phyloP scores from a whole-genome alignment of 2,797 vertebrate species.

The Apogon talboti region DNA sequence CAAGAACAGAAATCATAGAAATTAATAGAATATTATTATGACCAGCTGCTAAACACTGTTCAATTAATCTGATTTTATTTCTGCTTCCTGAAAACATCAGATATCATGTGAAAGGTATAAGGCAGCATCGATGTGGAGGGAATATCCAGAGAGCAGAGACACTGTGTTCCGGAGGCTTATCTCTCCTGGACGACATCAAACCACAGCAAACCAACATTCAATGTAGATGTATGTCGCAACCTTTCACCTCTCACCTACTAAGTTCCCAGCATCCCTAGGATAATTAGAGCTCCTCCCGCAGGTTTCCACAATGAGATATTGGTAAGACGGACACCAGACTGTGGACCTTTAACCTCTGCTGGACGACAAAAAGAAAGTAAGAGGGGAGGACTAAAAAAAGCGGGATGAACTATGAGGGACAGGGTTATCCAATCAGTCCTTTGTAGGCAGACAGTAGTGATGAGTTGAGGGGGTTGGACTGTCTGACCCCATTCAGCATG shows the following conservation, averaged over 20 bases:
- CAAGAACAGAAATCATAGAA: not conserved
- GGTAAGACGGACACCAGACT: conserved; percentile 45
- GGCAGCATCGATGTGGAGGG: not conserved
- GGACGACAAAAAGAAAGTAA: conserved; percentile 42
- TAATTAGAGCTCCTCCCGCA: conserved; percentile 50
- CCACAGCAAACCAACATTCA: conserved; percentile 23
- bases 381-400: conserved; percentile 16
- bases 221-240: conserved; percentile 47
- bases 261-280: conserved; percentile 33
- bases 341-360: conserved; percentile 58
- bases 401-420: conserved; percentile 44
- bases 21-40: conserved; percentile 11
- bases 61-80: too few relatives aligned
- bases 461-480: conserved; percentile 39
- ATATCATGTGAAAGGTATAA: not conserved
- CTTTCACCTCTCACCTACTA: conserved; percentile 52
- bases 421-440: conserved; percentile 62
- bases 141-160: not conserved
- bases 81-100: not conserved
- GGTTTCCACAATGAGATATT: conserved; percentile 37
- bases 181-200: not conserved
- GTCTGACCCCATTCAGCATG: conserved; percentile 73
- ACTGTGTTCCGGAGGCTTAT: not conserved
- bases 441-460: conserved; percentile 36
- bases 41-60: too few relatives aligned